Evolutionary conservation across 2,113 vertebrate species (phyloP), one percentile per base, ranked within the genome.

Genomic region (Antennarius striatus): DNA sequence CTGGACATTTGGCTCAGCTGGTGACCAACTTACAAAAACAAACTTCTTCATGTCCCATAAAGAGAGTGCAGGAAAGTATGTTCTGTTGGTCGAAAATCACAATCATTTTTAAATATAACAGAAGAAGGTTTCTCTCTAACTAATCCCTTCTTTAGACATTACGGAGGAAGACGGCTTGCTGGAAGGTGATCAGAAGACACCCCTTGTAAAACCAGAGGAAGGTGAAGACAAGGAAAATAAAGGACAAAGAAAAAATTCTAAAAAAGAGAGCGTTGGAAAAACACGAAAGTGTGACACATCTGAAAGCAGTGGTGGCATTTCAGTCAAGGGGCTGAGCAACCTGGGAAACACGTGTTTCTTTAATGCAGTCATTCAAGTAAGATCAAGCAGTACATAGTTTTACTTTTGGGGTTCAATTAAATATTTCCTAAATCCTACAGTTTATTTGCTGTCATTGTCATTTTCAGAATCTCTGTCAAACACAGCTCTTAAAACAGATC

Each of bases 271-370:
- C 11, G 57, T 49, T 47, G 91, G 79, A 82, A 90, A 83, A 72
- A 61, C 70, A 3, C 92, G 92, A 63, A 90, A 88, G 30, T 17
- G 55, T 12, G 71, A 1, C 10, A 5, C 77, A 42, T 40, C 77
- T 51, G 78, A 73, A 64, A 82, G 80, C 71, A 60, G 48, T 56
- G 68, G 32, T 0, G 84, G 90, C 10, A 70, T 96, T 55, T 80
- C 89, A 10, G 95, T 99, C 40, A 95, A 93, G 79, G 98, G 98
- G 42, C 93, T 99, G 60, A 98, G 96, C 87, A 99, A 99, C 82
- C 86, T 99, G 87, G 97, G 97, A 52, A 99, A 99, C 81, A 98
- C 98, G 0, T 99, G 98, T 72, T 99, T 99, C 90, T 99, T 98
- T 74, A 99, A 99, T 62, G 94, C 98, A 2, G 96, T 99, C 66